Evolutionary conservation across 1,140 invertebrate genomes (phyloP).

Genomic region (Lerema accius): DNA sequence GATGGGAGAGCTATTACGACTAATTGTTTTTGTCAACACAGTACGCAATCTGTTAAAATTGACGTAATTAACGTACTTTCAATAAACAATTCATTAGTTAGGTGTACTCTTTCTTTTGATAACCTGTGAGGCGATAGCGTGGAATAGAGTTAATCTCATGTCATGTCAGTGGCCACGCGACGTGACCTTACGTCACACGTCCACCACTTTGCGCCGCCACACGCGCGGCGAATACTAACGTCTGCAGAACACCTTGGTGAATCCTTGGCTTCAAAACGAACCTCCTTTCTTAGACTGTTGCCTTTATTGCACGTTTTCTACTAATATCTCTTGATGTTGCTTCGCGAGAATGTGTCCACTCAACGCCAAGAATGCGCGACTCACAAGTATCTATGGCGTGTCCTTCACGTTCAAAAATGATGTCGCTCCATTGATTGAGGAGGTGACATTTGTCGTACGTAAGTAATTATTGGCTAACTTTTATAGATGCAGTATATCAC

Average conservation of each 20-base stretch:
- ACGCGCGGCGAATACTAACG: constrained; percentile 79
- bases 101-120: constrained; percentile 9
- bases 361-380: background rate
- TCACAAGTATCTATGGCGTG: background rate
- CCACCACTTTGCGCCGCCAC: constrained; percentile 61
- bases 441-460: background rate
- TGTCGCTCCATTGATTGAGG: background rate
- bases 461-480: constrained; percentile 19
- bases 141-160: constrained; percentile 64
- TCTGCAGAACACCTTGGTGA: constrained; percentile 74
- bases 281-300: constrained; percentile 77
- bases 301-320: constrained; percentile 66
- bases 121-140: constrained; percentile 34
- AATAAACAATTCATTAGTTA: too few relatives aligned
- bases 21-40: background rate
- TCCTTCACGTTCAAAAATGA: constrained; percentile 3
- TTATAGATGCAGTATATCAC: background rate
- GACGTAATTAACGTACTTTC: too few relatives aligned
- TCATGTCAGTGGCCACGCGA: constrained; percentile 71
- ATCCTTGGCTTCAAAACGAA: constrained; percentile 82
- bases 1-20: background rate
- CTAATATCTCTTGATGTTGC: constrained; percentile 34
- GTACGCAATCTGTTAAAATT: background rate
- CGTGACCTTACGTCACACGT: constrained; percentile 77
- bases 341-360: constrained; percentile 6